Evolutionary conservation across 2,888 invertebrate species (phyloP), one percentile per base, ranked within the genome.

Genomic region (Branchellion lobata): DNA sequence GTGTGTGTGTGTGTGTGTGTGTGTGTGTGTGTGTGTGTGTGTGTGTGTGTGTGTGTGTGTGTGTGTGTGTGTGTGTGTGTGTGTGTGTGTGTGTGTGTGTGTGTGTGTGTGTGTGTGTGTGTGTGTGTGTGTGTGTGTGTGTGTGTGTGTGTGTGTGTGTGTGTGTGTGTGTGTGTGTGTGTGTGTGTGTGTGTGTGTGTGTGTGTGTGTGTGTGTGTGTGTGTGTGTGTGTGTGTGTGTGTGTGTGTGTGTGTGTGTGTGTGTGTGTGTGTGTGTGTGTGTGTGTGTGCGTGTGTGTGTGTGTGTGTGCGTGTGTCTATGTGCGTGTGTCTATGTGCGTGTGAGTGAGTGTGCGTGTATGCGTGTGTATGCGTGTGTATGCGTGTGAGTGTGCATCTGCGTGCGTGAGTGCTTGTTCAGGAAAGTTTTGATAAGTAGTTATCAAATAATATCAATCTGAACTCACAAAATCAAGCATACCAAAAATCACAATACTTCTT

Each of bases 91-190:
- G 61, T 57, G 61, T 57, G 61, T 57, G 61, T 57, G 61, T 57
- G 61, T 57, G 61, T 57, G 61, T 57, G 8, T 57, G 61, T 57
- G 61, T 57, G 8, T n/a, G 61, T 57, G 61, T 57, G 61, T 57
- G 61, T 57, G 61, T 57, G 61, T 57, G 61, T 57, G 61, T 57
- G 61, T 47, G 31, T 57, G 24, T 47, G 5, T 71, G 57, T 68
- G 34, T 68, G 57, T 78, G 78, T 78, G 27, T 78, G 61, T 57
- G 61, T 57, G 61, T 57, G 61, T 57, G 61, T 57, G 61, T 57
- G 61, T 57, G 61, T 57, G 8, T 57, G 61, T 57, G 61, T 57
- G 61, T 57, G 61, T 57, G 61, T 57, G 61, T 57, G 61, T n/a
- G 61, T n/a, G 61, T 57, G 61, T 57, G 61, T 57, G 61, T 57